Evolutionary conservation across 2,888 invertebrate genomes (phyloP).

Genomic region (Ichneumoninae sp.): DNA sequence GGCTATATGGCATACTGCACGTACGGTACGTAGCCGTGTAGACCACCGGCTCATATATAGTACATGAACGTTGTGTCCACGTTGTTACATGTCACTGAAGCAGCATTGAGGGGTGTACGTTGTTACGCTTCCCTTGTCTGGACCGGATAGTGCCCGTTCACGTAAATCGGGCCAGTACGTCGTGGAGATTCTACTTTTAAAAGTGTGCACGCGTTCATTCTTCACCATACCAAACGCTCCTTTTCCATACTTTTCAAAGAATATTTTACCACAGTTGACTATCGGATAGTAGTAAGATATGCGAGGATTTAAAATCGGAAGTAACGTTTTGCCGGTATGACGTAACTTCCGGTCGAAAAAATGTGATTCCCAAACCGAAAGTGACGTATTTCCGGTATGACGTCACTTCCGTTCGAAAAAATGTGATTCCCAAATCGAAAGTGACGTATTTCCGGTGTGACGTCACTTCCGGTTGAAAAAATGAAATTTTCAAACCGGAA

Average conservation of each 20-base stretch:
- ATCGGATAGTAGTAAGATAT: not conserved
- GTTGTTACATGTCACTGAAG: constrained; percentile 40
- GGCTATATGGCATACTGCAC: constrained; percentile 45
- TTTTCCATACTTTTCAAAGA: not conserved
- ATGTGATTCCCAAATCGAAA: not conserved
- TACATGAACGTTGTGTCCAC: constrained; percentile 40
- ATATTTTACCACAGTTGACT: not conserved
- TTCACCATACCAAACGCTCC: not conserved
- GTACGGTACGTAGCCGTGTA: constrained; percentile 9
- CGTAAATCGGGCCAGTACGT: not conserved
- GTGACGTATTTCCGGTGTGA: not conserved
- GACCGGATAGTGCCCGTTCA: not conserved
- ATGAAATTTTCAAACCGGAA: not conserved
- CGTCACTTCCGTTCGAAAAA: no score
- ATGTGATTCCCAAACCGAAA: not conserved
- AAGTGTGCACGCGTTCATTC: not conserved
- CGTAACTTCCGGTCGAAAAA: not conserved
- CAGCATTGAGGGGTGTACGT: constrained; percentile 23
- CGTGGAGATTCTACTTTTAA: not conserved
- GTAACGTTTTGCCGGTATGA: not conserved
- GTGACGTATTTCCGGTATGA: not conserved
- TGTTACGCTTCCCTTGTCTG: constrained; percentile 9
- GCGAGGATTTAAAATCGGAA: not conserved
- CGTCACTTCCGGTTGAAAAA: not conserved
- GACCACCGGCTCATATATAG: constrained; percentile 15